Evolutionary conservation across 2,797 vertebrate species (phyloP).

Genomic region (Sternarchorhynchus goeldii): DNA sequence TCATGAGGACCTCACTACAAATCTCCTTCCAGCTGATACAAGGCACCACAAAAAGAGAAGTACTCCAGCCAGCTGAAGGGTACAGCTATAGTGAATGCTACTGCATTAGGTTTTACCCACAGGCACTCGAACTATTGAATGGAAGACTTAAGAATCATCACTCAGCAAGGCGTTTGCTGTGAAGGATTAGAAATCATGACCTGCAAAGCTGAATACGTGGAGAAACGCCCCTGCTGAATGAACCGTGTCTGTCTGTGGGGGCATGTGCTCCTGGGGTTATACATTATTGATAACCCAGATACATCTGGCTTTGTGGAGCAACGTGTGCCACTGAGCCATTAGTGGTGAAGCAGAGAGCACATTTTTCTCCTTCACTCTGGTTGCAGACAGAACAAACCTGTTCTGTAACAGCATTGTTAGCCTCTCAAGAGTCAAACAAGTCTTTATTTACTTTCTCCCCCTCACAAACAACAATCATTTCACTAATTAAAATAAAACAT

Average conservation of each 20-base stretch:
- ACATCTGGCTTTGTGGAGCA: constrained; percentile 59
- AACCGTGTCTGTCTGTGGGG: too few relatives aligned
- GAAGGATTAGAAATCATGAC: background rate
- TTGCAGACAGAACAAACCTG: constrained; percentile 52
- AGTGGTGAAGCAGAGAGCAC: constrained; percentile 22
- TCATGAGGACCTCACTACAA: constrained; percentile 12
- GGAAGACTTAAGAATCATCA: background rate
- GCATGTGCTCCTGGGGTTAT: constrained; percentile 51
- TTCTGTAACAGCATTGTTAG: constrained; percentile 67
- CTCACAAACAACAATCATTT: too few relatives aligned
- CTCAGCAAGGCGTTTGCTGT: background rate
- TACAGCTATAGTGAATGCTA: background rate
- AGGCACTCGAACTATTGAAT: background rate
- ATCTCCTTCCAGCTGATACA: background rate
- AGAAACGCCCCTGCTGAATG: constrained; percentile 15
- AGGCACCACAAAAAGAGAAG: constrained; percentile 4
- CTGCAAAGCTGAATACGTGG: background rate
- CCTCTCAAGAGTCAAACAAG: constrained; percentile 58
- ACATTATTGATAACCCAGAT: constrained; percentile 69
- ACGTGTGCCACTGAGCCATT: constrained; percentile 61
- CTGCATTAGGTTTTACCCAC: background rate
- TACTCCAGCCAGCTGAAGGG: background rate
- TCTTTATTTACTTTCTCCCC: constrained; percentile 65
- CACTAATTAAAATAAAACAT: too few relatives aligned
- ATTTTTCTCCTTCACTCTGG: constrained; percentile 36